phyloP scores from a whole-genome alignment of 2,797 vertebrate genomes.

The Gymnothorax javanicus region DNA sequence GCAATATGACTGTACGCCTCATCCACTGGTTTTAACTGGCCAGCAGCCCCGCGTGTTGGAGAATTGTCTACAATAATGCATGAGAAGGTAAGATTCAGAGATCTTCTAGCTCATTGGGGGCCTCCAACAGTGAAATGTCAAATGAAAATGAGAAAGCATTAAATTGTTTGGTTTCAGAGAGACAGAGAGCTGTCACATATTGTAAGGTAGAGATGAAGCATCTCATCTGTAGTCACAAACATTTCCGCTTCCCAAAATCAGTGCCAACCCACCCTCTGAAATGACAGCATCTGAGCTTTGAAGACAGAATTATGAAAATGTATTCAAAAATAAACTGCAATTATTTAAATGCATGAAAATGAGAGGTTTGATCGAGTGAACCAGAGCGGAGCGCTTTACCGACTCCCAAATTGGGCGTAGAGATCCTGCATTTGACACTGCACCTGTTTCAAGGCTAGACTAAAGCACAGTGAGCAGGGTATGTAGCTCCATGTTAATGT shows the following conservation, averaged over 20 bases:
- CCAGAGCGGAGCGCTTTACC: conserved; percentile 2
- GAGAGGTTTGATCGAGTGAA: conserved; percentile 46
- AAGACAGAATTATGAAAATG: conserved; percentile 48
- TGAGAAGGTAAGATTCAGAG: background rate
- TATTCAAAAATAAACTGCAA: conserved; percentile 51
- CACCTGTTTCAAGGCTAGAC: background rate
- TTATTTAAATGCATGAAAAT: conserved; percentile 56
- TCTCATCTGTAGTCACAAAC: background rate
- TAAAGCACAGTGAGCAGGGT: conserved; percentile 2
- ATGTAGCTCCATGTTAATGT: background rate
- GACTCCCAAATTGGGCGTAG: background rate
- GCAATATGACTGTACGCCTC: too few relatives aligned
- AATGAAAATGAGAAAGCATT: background rate
- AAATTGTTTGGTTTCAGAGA: background rate
- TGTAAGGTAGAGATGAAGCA: background rate
- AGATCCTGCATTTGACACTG: background rate
- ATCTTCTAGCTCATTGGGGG: background rate
- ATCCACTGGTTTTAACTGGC: background rate
- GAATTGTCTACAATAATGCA: background rate
- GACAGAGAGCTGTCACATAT: background rate
- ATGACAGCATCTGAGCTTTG: conserved; percentile 42
- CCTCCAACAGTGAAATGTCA: background rate
- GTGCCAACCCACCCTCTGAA: conserved; percentile 47
- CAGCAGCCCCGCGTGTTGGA: background rate
- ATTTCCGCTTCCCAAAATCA: conserved; percentile 42